Percentiles rank a stretch among this genome's conserved stretches.
Conservation (phyloP, 2,888 invertebrate genomes). For the Linnaemya tessellans region DNA sequence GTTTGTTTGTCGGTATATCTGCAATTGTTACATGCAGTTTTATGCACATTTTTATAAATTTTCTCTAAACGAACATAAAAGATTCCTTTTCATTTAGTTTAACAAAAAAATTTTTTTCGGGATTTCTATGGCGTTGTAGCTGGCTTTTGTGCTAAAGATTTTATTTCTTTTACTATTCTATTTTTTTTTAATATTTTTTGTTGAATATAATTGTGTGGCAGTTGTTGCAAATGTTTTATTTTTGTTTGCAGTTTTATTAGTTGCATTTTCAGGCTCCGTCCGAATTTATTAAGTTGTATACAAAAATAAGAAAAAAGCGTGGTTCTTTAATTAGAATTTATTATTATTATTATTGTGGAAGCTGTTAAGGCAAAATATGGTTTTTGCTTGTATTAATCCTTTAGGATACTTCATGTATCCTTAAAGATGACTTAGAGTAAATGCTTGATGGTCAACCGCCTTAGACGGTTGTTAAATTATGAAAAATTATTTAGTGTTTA, state of each 20-base stretch:
- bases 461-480: neutral
- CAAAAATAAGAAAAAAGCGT: conserved; percentile 32
- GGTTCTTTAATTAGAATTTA: conserved; percentile 59
- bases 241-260: neutral
- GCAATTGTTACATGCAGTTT: conserved; percentile 65
- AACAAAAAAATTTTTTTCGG: conserved; percentile 38
- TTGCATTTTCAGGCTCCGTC: conserved; percentile 37
- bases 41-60: conserved; percentile 49
- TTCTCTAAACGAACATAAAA: conserved; percentile 7
- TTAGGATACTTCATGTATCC: neutral
- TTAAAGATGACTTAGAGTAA: conserved; percentile 38
- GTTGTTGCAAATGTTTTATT: conserved; percentile 43
- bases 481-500: no score
- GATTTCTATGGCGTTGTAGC: conserved; percentile 50
- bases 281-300: conserved; percentile 52
- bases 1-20: conserved; percentile 24
- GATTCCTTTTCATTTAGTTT: conserved; percentile 53
- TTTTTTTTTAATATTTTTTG: neutral
- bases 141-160: conserved; percentile 51
- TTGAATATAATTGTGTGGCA: conserved; percentile 57
- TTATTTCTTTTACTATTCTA: conserved; percentile 12
- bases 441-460: conserved; percentile 52
- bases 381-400: neutral
- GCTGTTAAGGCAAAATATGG: neutral
- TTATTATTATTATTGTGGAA: conserved; percentile 54